Base-by-base conservation (phyloP, 2,113 vertebrate species). In the Elephas maximus region DNA sequence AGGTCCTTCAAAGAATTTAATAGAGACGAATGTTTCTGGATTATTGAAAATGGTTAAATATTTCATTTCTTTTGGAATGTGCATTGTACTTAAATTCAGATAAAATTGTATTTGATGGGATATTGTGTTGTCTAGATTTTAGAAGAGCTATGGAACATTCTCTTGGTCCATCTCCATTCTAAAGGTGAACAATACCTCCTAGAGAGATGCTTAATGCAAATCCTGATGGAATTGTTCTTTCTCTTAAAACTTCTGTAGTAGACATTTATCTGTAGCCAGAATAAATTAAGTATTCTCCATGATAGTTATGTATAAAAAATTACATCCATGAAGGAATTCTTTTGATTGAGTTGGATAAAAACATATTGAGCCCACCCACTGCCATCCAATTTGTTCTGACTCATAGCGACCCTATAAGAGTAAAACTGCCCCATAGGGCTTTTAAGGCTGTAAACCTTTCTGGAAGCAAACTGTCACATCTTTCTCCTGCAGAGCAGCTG, bases 11-110 rank as follows among this genome's bases (percentile, higher is more conserved):
- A 37, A 37, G n/a, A n/a, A 6, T 17, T 37, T 73, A 17, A 73
- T 57, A 86, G 74, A 57, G 5, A 81, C 23, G 6, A 85, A 48
- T 2, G 20, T 80, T 76, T 65, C 12, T 44, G 85, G 37, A 51
- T 88, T 67, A 51, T 84, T 80, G 26, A 87, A 62, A 93, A 80
- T 51, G n/a, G 28, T 53, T 12, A 92, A 80, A 80, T 79, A 76
- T 51, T 89, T 76, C 63, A 83, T 74, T 80, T 7, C 6, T 33
- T 57, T 44, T 57, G 37, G 24, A 91, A 74, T 83, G 1, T 63
- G 11, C 33, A 77, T 88, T 90, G 28, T 37, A 77, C 44, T 79
- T 23, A 62, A 90, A 84, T 95, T 71, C 17, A 82, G 67, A 89
- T 89, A 37, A 78, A 88, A 7, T 65, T 83, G 7, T 81, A 3